Conservation (phyloP, 1,140 invertebrate species). For the Steinernema khuongi region DNA sequence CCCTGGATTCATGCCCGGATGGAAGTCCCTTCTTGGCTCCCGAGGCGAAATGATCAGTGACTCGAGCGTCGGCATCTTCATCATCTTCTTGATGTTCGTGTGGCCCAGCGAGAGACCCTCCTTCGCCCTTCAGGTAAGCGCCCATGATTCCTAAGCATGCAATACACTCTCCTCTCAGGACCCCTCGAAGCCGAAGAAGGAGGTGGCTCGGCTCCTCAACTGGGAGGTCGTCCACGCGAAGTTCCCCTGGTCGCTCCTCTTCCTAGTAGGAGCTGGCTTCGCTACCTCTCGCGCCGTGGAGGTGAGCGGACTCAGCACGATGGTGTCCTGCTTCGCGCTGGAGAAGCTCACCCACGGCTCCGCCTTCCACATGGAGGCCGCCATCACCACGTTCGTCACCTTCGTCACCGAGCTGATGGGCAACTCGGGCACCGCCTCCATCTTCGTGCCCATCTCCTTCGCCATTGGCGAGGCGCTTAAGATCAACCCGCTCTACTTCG, state of each 20-base stretch:
- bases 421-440: slow-evolving; percentile 34
- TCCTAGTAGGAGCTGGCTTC: slow-evolving; percentile 36
- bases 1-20: slow-evolving; percentile 43
- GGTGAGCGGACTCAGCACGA: slow-evolving; percentile 22
- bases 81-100: slow-evolving; percentile 37
- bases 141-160: too few relatives aligned
- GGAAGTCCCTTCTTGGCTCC: slow-evolving; percentile 30
- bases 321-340: slow-evolving; percentile 23
- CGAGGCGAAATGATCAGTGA: slow-evolving; percentile 25
- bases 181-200: not conserved
- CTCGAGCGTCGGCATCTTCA: slow-evolving; percentile 31
- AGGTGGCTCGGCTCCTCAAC: slow-evolving; percentile 24
- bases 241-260: slow-evolving; percentile 37
- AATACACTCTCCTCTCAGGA: not conserved
- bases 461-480: slow-evolving; percentile 56
- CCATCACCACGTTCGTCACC: slow-evolving; percentile 31
- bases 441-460: slow-evolving; percentile 39
- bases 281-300: slow-evolving; percentile 32
- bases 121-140: slow-evolving; percentile 25
- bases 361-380: slow-evolving; percentile 24
- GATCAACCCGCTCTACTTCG: slow-evolving; percentile 73
- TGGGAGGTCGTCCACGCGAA: slow-evolving; percentile 31
- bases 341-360: slow-evolving; percentile 16
- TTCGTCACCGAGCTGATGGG: slow-evolving; percentile 35
- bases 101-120: slow-evolving; percentile 31